Percentiles rank a stretch among this genome's conserved stretches.
These are phyloP conservation scores for Micropterix aruncella DNA, from an alignment of 2,888 invertebrate species.

Conservation along the genomic window DNA sequence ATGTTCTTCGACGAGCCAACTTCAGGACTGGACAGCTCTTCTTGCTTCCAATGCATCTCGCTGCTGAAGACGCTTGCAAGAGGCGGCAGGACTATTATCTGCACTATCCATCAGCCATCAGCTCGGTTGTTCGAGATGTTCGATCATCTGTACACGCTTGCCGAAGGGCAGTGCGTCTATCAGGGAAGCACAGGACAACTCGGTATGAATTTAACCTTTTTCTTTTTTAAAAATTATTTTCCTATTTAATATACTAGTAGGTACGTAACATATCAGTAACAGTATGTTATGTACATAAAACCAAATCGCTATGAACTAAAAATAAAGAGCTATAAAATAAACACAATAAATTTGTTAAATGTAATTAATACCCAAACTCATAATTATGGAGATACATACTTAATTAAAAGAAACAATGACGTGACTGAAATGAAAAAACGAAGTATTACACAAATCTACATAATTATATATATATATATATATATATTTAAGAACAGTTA, in stretches of 20 bases:
- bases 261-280: background rate
- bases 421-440: too few species aligned
- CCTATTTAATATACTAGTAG: background rate
- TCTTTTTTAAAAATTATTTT: background rate
- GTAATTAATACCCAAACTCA: too few species aligned
- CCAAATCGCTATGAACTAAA: too few species aligned
- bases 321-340: too few species aligned
- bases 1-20: constrained; percentile 98
- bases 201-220: constrained; percentile 38
- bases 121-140: constrained; percentile 94
- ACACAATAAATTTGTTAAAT: too few species aligned
- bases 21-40: constrained; percentile 89
- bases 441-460: too few species aligned
- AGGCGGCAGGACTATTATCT: constrained; percentile 87
- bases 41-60: constrained; percentile 88
- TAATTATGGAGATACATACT: too few species aligned
- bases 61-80: constrained; percentile 77
- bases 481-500: too few species aligned
- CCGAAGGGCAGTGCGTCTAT: constrained; percentile 91
- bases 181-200: constrained; percentile 78
- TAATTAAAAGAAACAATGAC: too few species aligned
- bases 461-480: too few species aligned
- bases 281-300: too few species aligned
- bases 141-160: constrained; percentile 85
- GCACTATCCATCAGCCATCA: constrained; percentile 95